Percentiles rank a stretch among this genome's conserved stretches.
These are phyloP conservation scores for Octodon degus DNA, from an alignment of 2,113 vertebrate species.

Conservation along the genomic window DNA sequence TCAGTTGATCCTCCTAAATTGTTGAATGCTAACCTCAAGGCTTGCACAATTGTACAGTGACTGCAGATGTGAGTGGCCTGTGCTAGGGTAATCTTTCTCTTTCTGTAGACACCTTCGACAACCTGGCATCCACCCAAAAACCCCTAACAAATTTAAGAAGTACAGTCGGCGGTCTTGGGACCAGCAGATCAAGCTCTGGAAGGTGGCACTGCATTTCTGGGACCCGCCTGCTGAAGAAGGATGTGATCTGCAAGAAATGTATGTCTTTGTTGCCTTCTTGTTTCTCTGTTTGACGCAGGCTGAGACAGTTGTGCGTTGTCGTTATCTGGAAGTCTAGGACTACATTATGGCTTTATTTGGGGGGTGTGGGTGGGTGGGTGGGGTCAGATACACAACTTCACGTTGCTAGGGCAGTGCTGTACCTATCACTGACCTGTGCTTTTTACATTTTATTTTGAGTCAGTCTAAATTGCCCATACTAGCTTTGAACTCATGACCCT, in stretches of 20 bases:
- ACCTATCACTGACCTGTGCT: too few relatives aligned
- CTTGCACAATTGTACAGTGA: too few relatives aligned
- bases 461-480: background rate
- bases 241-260: slow-evolving; percentile 90
- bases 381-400: too few relatives aligned
- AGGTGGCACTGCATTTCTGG: slow-evolving; percentile 96
- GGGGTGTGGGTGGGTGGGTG: too few relatives aligned
- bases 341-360: background rate
- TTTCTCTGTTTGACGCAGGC: background rate
- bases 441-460: background rate
- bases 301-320: background rate
- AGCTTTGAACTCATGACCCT: background rate
- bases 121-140: slow-evolving; percentile 94
- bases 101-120: slow-evolving; percentile 91
- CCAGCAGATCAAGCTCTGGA: slow-evolving; percentile 98
- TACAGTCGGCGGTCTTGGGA: slow-evolving; percentile 99
- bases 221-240: slow-evolving; percentile 91
- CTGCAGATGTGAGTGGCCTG: rapidly evolving
- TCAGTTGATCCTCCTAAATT: background rate
- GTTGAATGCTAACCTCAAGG: background rate
- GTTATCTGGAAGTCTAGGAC: background rate
- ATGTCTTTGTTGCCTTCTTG: slow-evolving; percentile 71
- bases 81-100: rapidly evolving
- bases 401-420: background rate
- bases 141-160: slow-evolving; percentile 98